These are phyloP conservation scores for Pipistrellus kuhlii DNA, from an alignment of 2,797 vertebrate genomes.

Conservation along the genomic window DNA sequence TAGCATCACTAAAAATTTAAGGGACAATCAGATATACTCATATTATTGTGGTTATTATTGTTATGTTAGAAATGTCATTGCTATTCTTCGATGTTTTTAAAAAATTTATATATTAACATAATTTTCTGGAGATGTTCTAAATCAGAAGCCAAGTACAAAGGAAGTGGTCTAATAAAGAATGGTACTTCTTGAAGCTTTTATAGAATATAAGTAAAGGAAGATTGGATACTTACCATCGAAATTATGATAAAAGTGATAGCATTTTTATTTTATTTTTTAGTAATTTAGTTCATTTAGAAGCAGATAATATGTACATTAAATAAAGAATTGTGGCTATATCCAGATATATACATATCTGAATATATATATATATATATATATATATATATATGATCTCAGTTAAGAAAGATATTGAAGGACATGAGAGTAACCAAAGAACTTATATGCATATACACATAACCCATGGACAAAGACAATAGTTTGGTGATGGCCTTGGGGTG, in stretches of 20 bases:
- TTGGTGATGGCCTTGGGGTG: no score
- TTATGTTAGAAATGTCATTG: not conserved
- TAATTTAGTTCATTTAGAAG: not conserved
- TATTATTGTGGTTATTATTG: not conserved
- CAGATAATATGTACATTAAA: not conserved
- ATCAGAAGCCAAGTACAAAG: not conserved
- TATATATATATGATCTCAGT: not conserved
- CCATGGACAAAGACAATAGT: no score
- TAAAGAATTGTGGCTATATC: not conserved
- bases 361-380: no score
- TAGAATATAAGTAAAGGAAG: not conserved
- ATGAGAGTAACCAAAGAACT: not conserved
- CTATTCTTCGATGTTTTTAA: not conserved
- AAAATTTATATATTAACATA: not conserved
- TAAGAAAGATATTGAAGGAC: not conserved
- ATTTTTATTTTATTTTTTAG: not conserved
- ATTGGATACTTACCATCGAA: not conserved
- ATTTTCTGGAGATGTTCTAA: conserved; percentile 2
- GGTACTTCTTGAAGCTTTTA: not conserved
- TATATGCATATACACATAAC: no score
- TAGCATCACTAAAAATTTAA: not conserved
- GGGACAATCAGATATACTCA: not conserved
- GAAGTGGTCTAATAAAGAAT: not conserved
- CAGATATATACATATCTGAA: no score
- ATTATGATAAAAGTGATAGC: not conserved